A percentile compares a stretch with the other conserved stretches of the same genome.
These are phyloP conservation scores for Laothoe populi DNA, from an alignment of 2,888 invertebrate genomes.

Conservation along the genomic window DNA sequence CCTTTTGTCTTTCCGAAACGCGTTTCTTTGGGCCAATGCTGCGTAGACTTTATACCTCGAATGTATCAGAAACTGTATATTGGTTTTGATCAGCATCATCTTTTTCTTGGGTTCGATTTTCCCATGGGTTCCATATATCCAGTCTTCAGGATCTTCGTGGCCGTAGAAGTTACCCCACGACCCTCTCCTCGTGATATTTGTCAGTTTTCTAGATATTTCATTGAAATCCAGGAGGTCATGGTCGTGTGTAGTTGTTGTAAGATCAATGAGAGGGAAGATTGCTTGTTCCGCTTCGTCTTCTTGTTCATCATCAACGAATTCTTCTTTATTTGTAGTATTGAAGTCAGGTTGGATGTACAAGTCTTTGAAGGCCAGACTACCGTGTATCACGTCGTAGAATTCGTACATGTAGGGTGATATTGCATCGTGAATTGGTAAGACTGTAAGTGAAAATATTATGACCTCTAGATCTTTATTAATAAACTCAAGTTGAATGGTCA, in stretches of 20 bases:
- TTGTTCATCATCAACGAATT: background rate
- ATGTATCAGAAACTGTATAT: constrained; percentile 47
- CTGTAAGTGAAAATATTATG: constrained; percentile 19
- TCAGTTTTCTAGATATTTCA: constrained; percentile 13
- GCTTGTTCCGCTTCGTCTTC: background rate
- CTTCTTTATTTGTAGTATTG: background rate
- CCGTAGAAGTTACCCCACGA: constrained; percentile 7
- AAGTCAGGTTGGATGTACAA: constrained; percentile 21
- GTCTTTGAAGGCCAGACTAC: constrained; percentile 32
- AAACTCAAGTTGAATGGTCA: no score
- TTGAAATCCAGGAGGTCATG: constrained; percentile 30
- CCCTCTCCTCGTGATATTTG: constrained; percentile 27
- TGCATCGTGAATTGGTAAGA: constrained; percentile 7
- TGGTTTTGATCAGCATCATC: constrained; percentile 31
- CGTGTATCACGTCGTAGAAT: constrained; percentile 33
- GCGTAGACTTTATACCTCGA: constrained; percentile 49
- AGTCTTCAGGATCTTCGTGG: constrained; percentile 26
- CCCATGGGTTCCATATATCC: constrained; percentile 30
- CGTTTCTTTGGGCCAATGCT: constrained; percentile 41
- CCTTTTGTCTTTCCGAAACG: constrained; percentile 43
- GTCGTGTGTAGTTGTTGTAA: background rate
- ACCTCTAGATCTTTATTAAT: no score
- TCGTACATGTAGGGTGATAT: constrained; percentile 19
- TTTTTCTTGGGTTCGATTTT: constrained; percentile 32
- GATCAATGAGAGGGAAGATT: background rate